Percentiles rank a stretch among this genome's conserved stretches.
Evolutionary conservation across 2,797 vertebrate genomes (phyloP).

Genomic region (Pseudomugil tenellus): DNA sequence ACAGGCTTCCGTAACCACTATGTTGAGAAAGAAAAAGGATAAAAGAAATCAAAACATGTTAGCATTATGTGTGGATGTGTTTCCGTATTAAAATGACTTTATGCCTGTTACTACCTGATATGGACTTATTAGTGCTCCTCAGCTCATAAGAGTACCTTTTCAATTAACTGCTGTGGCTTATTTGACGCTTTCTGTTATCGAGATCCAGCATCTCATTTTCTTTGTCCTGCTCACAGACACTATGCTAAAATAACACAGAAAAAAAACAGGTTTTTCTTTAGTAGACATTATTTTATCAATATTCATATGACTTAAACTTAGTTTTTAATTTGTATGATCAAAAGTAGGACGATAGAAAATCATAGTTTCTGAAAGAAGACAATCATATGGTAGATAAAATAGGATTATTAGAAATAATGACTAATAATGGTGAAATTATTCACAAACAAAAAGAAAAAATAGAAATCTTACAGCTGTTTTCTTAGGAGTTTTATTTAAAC

Average conservation of each 20-base stretch:
- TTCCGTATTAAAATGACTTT: constrained; percentile 6
- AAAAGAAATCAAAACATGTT: constrained; percentile 28
- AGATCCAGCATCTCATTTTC: not conserved
- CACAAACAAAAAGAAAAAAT: not conserved
- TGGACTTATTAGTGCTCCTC: constrained; percentile 30
- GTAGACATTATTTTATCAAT: not conserved
- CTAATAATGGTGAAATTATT: not conserved
- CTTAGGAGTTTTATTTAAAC: not conserved
- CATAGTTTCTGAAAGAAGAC: not conserved
- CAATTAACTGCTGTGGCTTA: constrained; percentile 30
- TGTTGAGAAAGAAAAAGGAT: not conserved
- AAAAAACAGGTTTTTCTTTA: not conserved
- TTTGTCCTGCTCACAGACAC: not conserved
- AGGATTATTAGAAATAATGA: not conserved
- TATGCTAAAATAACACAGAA: not conserved
- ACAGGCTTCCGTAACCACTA: constrained; percentile 12
- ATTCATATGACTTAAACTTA: not conserved
- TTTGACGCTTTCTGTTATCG: constrained; percentile 12
- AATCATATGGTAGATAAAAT: not conserved
- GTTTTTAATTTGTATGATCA: not conserved
- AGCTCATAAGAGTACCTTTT: constrained; percentile 26
- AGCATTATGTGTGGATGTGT: constrained; percentile 20
- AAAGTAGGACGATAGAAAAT: not conserved
- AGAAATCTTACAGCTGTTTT: not conserved
- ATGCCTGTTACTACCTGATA: constrained; percentile 7